These are phyloP conservation scores for Thymelicus acteon DNA, from an alignment of 2,888 invertebrate species.

Conservation along the genomic window DNA sequence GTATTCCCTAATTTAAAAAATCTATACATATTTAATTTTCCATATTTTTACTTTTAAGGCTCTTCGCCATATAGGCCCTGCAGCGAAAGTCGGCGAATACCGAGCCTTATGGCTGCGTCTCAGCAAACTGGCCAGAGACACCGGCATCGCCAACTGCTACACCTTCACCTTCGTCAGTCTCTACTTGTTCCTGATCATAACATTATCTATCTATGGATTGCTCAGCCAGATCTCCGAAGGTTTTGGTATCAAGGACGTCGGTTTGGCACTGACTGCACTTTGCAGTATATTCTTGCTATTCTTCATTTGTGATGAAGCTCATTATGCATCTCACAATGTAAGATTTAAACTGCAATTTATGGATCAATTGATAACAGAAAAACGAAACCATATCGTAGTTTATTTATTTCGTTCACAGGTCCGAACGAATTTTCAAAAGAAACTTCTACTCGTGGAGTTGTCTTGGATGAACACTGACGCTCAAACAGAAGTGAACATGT, in stretches of 20 bases:
- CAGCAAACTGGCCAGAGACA: constrained; percentile 87
- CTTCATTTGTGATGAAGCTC: constrained; percentile 90
- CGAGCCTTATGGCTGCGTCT: constrained; percentile 89
- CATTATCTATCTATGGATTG: constrained; percentile 89
- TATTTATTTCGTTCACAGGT: constrained; percentile 65
- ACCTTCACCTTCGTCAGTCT: constrained; percentile 88
- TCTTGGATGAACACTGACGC: constrained; percentile 92
- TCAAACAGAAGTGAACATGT: constrained; percentile 91
- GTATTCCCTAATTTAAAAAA: neutral
- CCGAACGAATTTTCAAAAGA: constrained; percentile 89
- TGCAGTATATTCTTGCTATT: constrained; percentile 88
- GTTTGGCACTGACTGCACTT: constrained; percentile 87
- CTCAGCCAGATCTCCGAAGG: constrained; percentile 90
- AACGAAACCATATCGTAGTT: neutral
- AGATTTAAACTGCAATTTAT: constrained; percentile 52
- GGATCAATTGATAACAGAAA: constrained; percentile 54
- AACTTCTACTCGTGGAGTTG: constrained; percentile 88
- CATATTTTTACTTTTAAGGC: constrained; percentile 64
- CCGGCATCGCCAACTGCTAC: constrained; percentile 88
- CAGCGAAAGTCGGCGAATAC: constrained; percentile 88
- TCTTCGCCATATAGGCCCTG: constrained; percentile 88
- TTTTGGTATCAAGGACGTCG: constrained; percentile 89
- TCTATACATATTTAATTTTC: neutral
- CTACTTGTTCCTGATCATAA: constrained; percentile 89
- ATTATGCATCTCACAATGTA: constrained; percentile 89